phyloP scores from a whole-genome alignment of 1,140 invertebrate genomes.

The Eupristina koningsbergeri region DNA sequence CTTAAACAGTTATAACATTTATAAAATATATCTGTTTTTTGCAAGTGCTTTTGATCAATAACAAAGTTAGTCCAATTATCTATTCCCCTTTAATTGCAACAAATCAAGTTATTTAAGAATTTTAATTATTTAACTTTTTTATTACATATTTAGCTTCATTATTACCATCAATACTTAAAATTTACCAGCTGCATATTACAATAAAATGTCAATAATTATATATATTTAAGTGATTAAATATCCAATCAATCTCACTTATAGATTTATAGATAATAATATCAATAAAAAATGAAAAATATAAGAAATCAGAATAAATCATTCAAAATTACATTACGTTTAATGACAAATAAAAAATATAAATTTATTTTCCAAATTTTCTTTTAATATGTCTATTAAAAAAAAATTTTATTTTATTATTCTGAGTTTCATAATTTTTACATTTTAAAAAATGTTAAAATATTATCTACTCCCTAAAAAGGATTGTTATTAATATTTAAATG shows the following conservation, averaged over 20 bases:
- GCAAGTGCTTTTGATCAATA: slow-evolving; percentile 22
- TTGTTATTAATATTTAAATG: background rate
- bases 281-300: slow-evolving; percentile 11
- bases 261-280: background rate
- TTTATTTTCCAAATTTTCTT: background rate
- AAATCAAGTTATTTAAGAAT: slow-evolving; percentile 16
- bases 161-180: slow-evolving; percentile 1
- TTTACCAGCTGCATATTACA: slow-evolving; percentile 43
- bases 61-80: slow-evolving; percentile 26
- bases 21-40: slow-evolving; percentile 20
- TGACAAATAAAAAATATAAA: background rate
- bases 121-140: slow-evolving; percentile 17
- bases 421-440: slow-evolving; percentile 18
- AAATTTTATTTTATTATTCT: background rate
- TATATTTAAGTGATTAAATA: slow-evolving; percentile 28
- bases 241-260: slow-evolving; percentile 48
- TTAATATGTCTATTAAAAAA: background rate
- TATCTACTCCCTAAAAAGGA: background rate
- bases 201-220: slow-evolving; percentile 40
- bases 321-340: background rate
- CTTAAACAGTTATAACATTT: slow-evolving; percentile 5
- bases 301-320: slow-evolving; percentile 12
- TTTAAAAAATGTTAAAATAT: background rate
- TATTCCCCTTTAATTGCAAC: background rate
- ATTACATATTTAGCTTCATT: no score